A percentile compares a stretch with the other conserved stretches of the same genome.
phyloP scores from a whole-genome alignment of 2,113 vertebrate species.

The Lepidiolamprologus cunningtoni region DNA sequence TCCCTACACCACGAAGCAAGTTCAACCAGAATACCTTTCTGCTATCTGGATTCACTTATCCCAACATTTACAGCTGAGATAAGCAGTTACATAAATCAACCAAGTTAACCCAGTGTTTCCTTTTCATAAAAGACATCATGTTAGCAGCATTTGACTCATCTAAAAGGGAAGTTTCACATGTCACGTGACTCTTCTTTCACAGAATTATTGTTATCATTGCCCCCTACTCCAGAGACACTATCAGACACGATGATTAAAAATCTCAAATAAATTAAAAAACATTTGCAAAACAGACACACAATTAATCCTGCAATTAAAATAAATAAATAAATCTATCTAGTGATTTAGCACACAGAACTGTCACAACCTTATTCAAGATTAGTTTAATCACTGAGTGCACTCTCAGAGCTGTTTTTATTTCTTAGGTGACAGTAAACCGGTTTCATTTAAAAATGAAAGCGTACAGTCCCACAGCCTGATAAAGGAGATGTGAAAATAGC shows the following conservation, averaged over 20 bases:
- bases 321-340: not conserved
- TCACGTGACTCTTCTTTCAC: not conserved
- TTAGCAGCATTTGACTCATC: not conserved
- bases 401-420: not conserved
- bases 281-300: not conserved
- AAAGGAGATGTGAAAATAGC: not conserved
- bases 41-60: not conserved
- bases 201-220: not conserved
- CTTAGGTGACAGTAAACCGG: not conserved
- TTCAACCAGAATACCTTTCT: not conserved
- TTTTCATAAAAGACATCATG: accelerated
- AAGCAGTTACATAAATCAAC: not conserved
- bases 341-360: not conserved
- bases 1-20: not conserved
- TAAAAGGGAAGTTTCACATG: not conserved
- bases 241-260: not conserved
- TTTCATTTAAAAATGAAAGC: not conserved
- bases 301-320: not conserved
- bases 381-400: not conserved
- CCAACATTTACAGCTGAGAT: not conserved
- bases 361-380: not conserved
- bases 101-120: not conserved
- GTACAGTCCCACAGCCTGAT: not conserved
- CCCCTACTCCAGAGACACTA: not conserved
- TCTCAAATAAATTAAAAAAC: not conserved